Base-by-base conservation (phyloP, 2,113 vertebrate species). In the Osmerus eperlanus region DNA sequence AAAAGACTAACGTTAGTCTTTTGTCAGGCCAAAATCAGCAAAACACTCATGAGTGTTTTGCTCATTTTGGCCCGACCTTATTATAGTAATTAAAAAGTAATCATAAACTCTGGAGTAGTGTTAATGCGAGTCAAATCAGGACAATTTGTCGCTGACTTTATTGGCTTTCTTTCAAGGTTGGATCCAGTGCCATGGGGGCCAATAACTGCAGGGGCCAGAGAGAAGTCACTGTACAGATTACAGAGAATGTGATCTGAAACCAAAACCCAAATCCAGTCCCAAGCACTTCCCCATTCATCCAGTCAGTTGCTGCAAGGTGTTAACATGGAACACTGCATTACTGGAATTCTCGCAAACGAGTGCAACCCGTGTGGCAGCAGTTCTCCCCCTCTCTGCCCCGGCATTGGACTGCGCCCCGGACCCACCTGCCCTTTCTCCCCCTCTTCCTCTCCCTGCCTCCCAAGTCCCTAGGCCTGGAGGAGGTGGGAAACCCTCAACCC, bases 11-110 rank as follows among this genome's bases (percentile, higher is more conserved):
- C 28, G n/a, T 5, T 18, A 32, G 12, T 28, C 32, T 75, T n/a
- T n/a, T n/a, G n/a, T n/a, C n/a, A n/a, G n/a, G n/a, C 0, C 21
- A 21, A 21, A 21, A 21, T 21, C 1, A 21, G 21, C 21, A 21
- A 21, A 21, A 21, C 21, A 21, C 21, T 18, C 41, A 81, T 76
- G 80, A 74, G 61, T 29, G 77, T 77, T 72, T 65, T 78, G 65
- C 67, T 55, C 51, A 80, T 25, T 67, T 61, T 71, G 65, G 56
- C n/a, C 63, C 68, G 68, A 68, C 67, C 65, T 36, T 61, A 60
- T 69, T 67, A 18, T 55, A 41, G 68, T 71, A 76, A 75, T 80
- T 76, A 62, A 76, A 51, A 76, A 36, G 71, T 80, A 68, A 83
- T 82, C 74, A 63, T 36, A 65, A 68, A 75, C 51, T 32, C 36